Conservation (phyloP, 35 echinoderm and acorn worm species). For the Strongylocentrotus purpuratus region DNA sequence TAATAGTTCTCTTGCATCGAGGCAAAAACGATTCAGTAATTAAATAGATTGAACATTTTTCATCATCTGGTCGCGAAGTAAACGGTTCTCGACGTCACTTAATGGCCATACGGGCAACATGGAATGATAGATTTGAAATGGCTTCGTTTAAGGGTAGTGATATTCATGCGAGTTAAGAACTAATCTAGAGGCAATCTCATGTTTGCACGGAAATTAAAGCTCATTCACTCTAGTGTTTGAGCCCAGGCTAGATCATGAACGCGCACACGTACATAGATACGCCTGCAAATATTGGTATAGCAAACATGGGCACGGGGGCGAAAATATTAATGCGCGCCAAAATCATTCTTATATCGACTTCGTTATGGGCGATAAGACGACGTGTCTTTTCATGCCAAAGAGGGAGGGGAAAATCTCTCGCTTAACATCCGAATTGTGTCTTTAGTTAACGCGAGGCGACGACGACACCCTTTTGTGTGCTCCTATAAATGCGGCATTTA, state of each 20-base stretch:
- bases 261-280: slow-evolving; percentile 39
- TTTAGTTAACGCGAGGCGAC: neutral
- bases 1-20: neutral
- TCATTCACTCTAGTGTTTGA: slow-evolving; percentile 15
- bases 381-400: neutral
- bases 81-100: neutral
- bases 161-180: neutral
- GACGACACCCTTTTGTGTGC: slow-evolving; percentile 21
- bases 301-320: slow-evolving; percentile 17
- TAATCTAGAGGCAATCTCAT: slow-evolving; percentile 15
- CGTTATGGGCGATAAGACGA: neutral
- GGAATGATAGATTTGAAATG: slow-evolving; percentile 2
- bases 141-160: slow-evolving; percentile 10
- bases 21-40: neutral
- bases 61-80: neutral
- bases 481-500: slow-evolving; percentile 11
- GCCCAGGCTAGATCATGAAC: neutral
- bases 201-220: slow-evolving; percentile 37
- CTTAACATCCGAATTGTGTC: neutral
- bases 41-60: neutral
- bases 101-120: neutral
- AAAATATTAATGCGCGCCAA: slow-evolving; percentile 40
- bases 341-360: neutral
- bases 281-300: slow-evolving; percentile 33
- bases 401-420: neutral